These are phyloP conservation scores for Clivina fossor DNA, from an alignment of 2,888 invertebrate species.

Conservation along the genomic window DNA sequence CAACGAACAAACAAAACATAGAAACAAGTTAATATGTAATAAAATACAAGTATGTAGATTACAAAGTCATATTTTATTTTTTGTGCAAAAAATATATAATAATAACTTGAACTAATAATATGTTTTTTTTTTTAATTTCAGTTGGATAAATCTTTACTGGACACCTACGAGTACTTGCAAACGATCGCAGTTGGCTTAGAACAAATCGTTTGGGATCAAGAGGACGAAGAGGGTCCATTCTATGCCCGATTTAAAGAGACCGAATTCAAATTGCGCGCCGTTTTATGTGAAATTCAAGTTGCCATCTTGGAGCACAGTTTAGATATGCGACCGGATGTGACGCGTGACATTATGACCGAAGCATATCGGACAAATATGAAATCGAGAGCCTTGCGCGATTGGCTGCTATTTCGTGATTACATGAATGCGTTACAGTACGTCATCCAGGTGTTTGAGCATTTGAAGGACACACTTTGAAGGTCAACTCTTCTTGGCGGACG, in stretches of 20 bases:
- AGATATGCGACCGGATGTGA: conserved; percentile 55
- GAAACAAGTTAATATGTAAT: no score
- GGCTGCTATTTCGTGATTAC: conserved; percentile 65
- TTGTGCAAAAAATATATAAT: background rate
- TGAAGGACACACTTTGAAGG: conserved; percentile 42
- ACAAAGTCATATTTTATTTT: no score
- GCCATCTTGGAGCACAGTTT: conserved; percentile 58
- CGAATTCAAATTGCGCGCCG: conserved; percentile 62
- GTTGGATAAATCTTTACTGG: conserved; percentile 58
- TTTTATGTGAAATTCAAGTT: conserved; percentile 70
- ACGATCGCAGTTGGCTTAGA: conserved; percentile 71
- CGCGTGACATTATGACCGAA: conserved; percentile 53
- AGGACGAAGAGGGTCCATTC: conserved; percentile 55
- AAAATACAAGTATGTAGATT: no score
- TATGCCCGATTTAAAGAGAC: conserved; percentile 59
- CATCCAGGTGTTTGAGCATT: conserved; percentile 55
- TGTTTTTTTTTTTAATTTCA: conserved; percentile 47
- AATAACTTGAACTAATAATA: no score
- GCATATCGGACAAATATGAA: conserved; percentile 51
- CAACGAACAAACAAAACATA: no score
- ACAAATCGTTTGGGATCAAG: conserved; percentile 63
- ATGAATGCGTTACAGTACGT: conserved; percentile 63
- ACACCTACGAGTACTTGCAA: conserved; percentile 69
- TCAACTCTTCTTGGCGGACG: conserved; percentile 30
- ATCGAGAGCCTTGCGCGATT: conserved; percentile 58